phyloP scores from a whole-genome alignment of 2,113 vertebrate genomes.

The Electrona antarctica region DNA sequence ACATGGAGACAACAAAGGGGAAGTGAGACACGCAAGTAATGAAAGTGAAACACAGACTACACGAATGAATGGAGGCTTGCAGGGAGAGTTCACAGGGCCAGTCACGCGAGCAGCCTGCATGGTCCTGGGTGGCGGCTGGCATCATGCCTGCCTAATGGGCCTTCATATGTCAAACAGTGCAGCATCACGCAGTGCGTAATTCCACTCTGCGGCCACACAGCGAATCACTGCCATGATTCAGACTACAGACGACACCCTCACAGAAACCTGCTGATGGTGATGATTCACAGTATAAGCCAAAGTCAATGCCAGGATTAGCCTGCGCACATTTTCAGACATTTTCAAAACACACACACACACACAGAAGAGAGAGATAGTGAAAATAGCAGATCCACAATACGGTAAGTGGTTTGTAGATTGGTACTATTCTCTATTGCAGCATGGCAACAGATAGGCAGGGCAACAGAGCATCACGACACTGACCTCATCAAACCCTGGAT shows the following conservation, averaged over 20 bases:
- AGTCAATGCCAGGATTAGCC: too few relatives aligned
- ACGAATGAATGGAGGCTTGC: background rate
- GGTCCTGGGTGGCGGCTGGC: conserved; percentile 42
- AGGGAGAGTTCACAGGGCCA: background rate
- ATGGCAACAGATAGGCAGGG: too few relatives aligned
- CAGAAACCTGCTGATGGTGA: conserved; percentile 38
- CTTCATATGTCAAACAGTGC: conserved; percentile 37
- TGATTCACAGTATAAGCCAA: conserved; percentile 14
- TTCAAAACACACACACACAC: too few relatives aligned
- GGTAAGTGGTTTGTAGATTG: too few relatives aligned
- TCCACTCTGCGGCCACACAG: conserved; percentile 23
- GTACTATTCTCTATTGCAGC: too few relatives aligned
- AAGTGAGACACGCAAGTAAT: conserved; percentile 13
- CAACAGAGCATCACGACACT: too few relatives aligned
- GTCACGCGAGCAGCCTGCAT: conserved; percentile 27
- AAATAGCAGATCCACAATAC: too few relatives aligned
- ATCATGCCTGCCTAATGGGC: conserved; percentile 47
- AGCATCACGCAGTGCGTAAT: conserved; percentile 19
- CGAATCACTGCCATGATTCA: conserved; percentile 43
- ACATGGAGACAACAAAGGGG: background rate
- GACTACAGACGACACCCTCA: conserved; percentile 27
- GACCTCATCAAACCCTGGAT: too few relatives aligned
- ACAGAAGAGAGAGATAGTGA: too few relatives aligned
- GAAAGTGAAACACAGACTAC: background rate
- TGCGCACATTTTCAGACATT: too few relatives aligned